Evolutionary conservation across 1,140 invertebrate species (phyloP).

Genomic region (Harpegnathos saltator): DNA sequence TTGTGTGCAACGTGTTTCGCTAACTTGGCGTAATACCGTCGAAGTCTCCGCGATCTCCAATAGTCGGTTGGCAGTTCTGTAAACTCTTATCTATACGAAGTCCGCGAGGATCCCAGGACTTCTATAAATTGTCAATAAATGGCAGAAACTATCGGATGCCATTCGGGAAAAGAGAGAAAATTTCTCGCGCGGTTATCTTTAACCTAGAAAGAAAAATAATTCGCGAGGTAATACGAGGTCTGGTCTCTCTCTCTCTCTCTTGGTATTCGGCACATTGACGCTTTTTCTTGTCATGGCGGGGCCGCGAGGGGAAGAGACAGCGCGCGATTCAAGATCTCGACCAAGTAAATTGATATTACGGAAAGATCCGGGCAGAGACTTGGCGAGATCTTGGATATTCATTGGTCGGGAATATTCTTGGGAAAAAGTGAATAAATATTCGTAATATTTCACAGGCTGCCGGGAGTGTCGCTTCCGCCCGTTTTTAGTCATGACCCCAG

Average conservation of each 20-base stretch:
- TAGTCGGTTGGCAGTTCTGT: slow-evolving; percentile 38
- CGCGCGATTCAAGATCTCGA: slow-evolving; percentile 25
- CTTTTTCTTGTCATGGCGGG: background rate
- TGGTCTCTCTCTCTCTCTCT: too few species aligned
- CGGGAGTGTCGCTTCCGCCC: slow-evolving; percentile 46
- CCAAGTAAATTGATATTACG: slow-evolving; percentile 54
- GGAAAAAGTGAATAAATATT: slow-evolving; percentile 57
- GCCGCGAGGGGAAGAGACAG: slow-evolving; percentile 9
- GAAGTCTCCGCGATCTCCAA: slow-evolving; percentile 29
- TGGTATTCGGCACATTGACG: slow-evolving; percentile 20
- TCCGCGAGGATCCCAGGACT: slow-evolving; percentile 29
- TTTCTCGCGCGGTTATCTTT: slow-evolving; percentile 32
- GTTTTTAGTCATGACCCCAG: slow-evolving; percentile 53
- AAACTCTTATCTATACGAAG: slow-evolving; percentile 46
- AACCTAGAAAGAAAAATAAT: slow-evolving; percentile 15
- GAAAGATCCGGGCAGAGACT: slow-evolving; percentile 35
- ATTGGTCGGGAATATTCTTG: slow-evolving; percentile 44
- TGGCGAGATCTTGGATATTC: slow-evolving; percentile 48
- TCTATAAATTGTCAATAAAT: slow-evolving; percentile 59
- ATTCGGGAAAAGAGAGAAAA: slow-evolving; percentile 47
- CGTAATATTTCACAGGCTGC: slow-evolving; percentile 56
- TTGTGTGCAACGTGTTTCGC: slow-evolving; percentile 6
- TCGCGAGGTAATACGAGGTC: slow-evolving; percentile 15
- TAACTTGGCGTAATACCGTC: slow-evolving; percentile 45
- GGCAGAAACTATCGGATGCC: slow-evolving; percentile 26